Evolutionary conservation across 2,797 vertebrate species (phyloP), one percentile per base, ranked within the genome.

Genomic region (Muscicapa comitata): DNA sequence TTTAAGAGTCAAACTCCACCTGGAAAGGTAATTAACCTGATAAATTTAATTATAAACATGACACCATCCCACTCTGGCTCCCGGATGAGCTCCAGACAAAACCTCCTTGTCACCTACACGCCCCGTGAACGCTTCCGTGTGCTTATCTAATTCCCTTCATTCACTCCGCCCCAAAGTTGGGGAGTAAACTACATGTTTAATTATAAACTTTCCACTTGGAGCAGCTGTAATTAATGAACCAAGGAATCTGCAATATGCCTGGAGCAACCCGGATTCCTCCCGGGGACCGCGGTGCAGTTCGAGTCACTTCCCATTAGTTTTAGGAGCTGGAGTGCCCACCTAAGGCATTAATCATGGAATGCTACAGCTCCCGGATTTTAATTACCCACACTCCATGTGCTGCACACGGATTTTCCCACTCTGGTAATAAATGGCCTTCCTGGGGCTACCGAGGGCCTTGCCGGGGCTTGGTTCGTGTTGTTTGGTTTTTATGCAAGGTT

Each of bases 171-270:
- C 95, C 83, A 93, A 96, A 98, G 92, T 82, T 90, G 96, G 93
- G 94, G 88, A 96, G 95, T 84, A 97, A 98, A 98, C 97, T 96
- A 25, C 94, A 94, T 98, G 96, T 97, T 98, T 98, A 98, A 98
- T 98, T 98, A 98, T 76, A 95, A 97, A 97, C 97, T 97, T 98
- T 97, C 97, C 96, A 97, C 97, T 97, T 88, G 54, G 95, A 97
- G 97, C 97, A 97, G 96, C 95, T 97, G 93, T 98, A 98, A 98
- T 98, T 98, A 98, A 98, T 97, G 98, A 98, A 96, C 97, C 96
- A 77, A 96, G 90, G 96, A 98, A 96, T 95, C 93, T 57, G 96
- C 91, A 96, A 89, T 93, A 87, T 91, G 97, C 97, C 97, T 90
- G 50, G 65, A 97, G 97, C 96, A 97, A 85, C 95, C 96, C 93